Percentiles rank a stretch among this genome's conserved stretches.
Evolutionary conservation across 1,140 invertebrate genomes (phyloP).

Genomic region (Muscidifurax raptorellus): DNA sequence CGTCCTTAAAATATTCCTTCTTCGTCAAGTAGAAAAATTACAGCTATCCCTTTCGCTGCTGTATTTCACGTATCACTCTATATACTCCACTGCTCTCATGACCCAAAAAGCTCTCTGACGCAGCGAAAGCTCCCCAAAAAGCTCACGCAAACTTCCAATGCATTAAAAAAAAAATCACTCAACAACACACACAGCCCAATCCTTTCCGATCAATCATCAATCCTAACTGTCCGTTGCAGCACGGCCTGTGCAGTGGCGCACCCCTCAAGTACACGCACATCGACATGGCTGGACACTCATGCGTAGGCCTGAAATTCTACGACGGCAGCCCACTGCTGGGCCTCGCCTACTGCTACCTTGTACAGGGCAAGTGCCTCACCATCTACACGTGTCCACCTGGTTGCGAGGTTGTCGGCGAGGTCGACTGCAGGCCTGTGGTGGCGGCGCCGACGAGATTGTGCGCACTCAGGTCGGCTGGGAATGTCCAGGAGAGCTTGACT

Average conservation of each 20-base stretch:
- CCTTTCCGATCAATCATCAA: neutral
- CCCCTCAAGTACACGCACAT: conserved; percentile 72
- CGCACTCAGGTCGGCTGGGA: neutral
- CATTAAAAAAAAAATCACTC: neutral
- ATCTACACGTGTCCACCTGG: conserved; percentile 57
- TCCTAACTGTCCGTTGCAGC: conserved; percentile 59
- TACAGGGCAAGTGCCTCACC: conserved; percentile 69
- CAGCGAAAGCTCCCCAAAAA: neutral
- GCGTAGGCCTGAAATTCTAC: conserved; percentile 57
- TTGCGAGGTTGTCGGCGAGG: conserved; percentile 57
- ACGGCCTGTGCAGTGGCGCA: conserved; percentile 65
- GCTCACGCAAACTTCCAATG: neutral
- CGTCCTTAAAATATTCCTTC: too few species aligned
- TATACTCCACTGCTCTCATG: too few species aligned
- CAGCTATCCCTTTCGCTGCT: too few species aligned
- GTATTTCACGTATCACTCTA: too few species aligned
- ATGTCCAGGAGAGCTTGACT: neutral
- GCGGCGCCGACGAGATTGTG: neutral
- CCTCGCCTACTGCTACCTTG: conserved; percentile 68
- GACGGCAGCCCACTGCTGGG: conserved; percentile 65
- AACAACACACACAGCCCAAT: neutral
- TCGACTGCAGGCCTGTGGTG: conserved; percentile 61
- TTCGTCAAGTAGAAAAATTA: too few species aligned
- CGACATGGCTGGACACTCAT: conserved; percentile 62
- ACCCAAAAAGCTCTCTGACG: too few species aligned